Evolutionary conservation across 2,888 invertebrate species (phyloP), one percentile per base, ranked within the genome.

Genomic region (Conus canariensis): DNA sequence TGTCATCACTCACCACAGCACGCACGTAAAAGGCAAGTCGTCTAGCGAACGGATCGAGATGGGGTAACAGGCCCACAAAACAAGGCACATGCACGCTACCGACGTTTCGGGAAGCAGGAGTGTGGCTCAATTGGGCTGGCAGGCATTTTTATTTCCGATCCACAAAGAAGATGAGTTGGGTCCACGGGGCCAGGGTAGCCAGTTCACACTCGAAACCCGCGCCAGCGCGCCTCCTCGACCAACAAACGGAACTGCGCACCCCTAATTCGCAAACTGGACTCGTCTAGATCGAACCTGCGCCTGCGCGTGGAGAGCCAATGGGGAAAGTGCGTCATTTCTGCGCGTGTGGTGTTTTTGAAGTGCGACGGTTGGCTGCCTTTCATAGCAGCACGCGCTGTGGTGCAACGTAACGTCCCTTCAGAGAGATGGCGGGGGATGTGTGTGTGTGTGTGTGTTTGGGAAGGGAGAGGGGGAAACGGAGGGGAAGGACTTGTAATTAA

Each of bases 61-160:
- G 70, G 70, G 22, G 16, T 14, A 22, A 12, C 10, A 77, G 45
- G 5, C 10, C 30, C 12, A 80, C 12, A 30, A 3, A 80, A 30
- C 83, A 59, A 59, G 30, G 56, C 58, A 83, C n/a, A 58, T 1
- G 22, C 19, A 56, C 56, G 22, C 12, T 58, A 8, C 30, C 14
- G 12, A 30, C 77, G 10, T n/a, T 74, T 74, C 10, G n/a, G 45
- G 45, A 45, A 3, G 74, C 74, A 22, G 25, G 16, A 30, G 9
- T 80, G 77, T 80, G 77, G 16, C 16, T 30, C 5, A 12, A 30
- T 80, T 70, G 16, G 16, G 70, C 25, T 86, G 25, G 87, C 87
- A 74, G 67, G 19, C 87, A 87, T 74, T 74, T 87, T 87, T 87
- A 87, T 87, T 87, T n/a, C n/a, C 14, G 56, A 56, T 74, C 87